These are phyloP conservation scores for Lepidostoma basale DNA, from an alignment of 1,140 invertebrate species.

Conservation along the genomic window DNA sequence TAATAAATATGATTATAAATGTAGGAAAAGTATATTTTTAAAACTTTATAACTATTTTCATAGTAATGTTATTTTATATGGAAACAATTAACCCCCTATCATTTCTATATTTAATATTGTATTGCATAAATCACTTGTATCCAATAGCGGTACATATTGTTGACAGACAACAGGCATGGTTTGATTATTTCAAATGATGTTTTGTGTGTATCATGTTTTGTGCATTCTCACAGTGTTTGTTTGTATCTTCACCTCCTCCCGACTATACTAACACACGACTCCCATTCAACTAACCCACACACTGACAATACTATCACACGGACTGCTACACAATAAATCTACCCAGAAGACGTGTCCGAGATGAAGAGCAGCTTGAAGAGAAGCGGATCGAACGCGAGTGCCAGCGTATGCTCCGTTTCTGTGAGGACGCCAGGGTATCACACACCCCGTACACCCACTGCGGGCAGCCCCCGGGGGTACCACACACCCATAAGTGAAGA, in stretches of 20 bases:
- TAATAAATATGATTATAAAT: too few species aligned
- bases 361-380: constrained; percentile 42
- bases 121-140: too few species aligned
- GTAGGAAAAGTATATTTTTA: too few species aligned
- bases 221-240: constrained; percentile 18
- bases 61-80: too few species aligned
- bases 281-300: background rate
- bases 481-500: constrained; percentile 66
- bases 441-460: constrained; percentile 55
- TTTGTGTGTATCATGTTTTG: background rate
- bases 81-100: too few species aligned
- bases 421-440: constrained; percentile 57
- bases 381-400: constrained; percentile 49
- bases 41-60: too few species aligned
- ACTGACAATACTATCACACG: too few species aligned
- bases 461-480: constrained; percentile 64
- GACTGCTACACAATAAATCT: too few species aligned
- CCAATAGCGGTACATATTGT: too few species aligned
- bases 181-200: too few species aligned
- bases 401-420: constrained; percentile 53
- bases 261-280: background rate
- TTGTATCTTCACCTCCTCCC: constrained; percentile 11
- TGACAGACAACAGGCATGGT: too few species aligned
- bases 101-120: too few species aligned
- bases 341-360: constrained; percentile 39